Percentiles rank a stretch among this genome's conserved stretches.
phyloP scores from a whole-genome alignment of 1,140 invertebrate genomes.

The Tetramorium alpestre region DNA sequence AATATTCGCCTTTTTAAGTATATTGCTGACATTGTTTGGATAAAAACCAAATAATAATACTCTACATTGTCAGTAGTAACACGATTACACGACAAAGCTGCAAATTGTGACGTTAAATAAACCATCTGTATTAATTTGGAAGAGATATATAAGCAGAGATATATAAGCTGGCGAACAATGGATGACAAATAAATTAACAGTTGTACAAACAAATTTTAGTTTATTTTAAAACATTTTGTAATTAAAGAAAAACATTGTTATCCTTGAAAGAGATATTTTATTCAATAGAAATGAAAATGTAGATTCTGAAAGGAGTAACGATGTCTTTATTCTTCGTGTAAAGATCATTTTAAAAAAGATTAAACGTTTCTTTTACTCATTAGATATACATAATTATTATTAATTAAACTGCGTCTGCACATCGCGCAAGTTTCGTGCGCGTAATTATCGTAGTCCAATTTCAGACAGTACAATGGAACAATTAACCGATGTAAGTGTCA shows the following conservation, averaged over 20 bases:
- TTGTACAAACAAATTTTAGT: neutral
- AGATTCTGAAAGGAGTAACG: neutral
- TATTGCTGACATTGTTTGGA: slow-evolving; percentile 48
- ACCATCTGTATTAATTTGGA: slow-evolving; percentile 49
- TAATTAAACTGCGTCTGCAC: neutral
- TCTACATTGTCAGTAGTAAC: neutral
- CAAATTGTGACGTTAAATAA: slow-evolving; percentile 8
- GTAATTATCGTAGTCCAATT: slow-evolving; percentile 5
- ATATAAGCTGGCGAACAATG: slow-evolving; percentile 45
- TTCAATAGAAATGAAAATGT: neutral
- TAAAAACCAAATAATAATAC: slow-evolving; percentile 1
- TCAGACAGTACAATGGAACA: slow-evolving; percentile 8
- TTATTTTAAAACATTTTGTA: neutral
- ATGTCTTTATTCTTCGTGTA: neutral
- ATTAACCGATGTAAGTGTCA: slow-evolving; percentile 29
- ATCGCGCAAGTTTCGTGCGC: slow-evolving; percentile 4
- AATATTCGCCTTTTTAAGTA: neutral
- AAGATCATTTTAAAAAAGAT: neutral
- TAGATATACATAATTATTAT: slow-evolving; percentile 17
- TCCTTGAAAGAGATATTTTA: neutral
- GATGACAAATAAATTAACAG: neutral
- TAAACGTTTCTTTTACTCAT: neutral
- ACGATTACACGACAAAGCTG: neutral
- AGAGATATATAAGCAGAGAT: slow-evolving; percentile 10
- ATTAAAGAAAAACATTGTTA: neutral